Evolutionary conservation across 2,113 vertebrate genomes (phyloP).

Genomic region (Siphamia tubifer): DNA sequence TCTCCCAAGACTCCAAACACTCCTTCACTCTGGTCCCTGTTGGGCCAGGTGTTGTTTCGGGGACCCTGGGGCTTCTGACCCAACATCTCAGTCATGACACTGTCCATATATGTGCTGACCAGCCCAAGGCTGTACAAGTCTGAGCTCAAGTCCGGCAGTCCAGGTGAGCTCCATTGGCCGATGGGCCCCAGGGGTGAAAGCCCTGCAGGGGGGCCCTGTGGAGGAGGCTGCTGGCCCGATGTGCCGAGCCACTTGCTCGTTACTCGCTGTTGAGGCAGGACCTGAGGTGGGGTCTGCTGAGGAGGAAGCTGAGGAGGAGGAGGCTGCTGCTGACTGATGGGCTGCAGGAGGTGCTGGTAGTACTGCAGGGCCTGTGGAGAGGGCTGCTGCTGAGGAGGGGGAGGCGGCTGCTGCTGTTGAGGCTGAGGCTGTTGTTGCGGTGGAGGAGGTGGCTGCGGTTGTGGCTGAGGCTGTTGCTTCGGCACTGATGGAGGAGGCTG

Average conservation of each 20-base stretch:
- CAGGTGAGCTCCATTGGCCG: constrained; percentile 88
- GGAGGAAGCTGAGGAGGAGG: constrained; percentile 74
- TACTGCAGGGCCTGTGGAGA: constrained; percentile 88
- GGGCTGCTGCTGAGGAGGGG: constrained; percentile 76
- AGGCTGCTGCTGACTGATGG: constrained; percentile 83
- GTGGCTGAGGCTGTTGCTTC: constrained; percentile 66
- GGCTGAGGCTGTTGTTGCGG: constrained; percentile 46
- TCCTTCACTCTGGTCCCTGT: constrained; percentile 95
- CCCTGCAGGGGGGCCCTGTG: constrained; percentile 82
- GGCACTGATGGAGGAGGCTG: constrained; percentile 60
- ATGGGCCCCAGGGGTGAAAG: constrained; percentile 87
- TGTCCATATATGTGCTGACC: constrained; percentile 98
- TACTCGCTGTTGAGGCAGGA: constrained; percentile 77
- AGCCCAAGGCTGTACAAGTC: constrained; percentile 96
- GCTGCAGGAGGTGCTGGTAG: constrained; percentile 93
- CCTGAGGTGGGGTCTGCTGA: constrained; percentile 76
- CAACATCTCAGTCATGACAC: constrained; percentile 94
- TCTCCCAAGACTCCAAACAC: constrained; percentile 94
- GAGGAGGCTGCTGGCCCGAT: constrained; percentile 82
- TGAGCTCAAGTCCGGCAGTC: constrained; percentile 91
- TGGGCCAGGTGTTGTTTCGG: constrained; percentile 99
- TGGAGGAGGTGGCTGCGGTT: constrained; percentile 75
- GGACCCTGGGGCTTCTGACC: constrained; percentile 96
- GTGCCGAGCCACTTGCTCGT: constrained; percentile 88
- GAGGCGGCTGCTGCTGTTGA: constrained; percentile 58